Base-by-base conservation (phyloP, 2,113 vertebrate genomes). In the Etheostoma spectabile region DNA sequence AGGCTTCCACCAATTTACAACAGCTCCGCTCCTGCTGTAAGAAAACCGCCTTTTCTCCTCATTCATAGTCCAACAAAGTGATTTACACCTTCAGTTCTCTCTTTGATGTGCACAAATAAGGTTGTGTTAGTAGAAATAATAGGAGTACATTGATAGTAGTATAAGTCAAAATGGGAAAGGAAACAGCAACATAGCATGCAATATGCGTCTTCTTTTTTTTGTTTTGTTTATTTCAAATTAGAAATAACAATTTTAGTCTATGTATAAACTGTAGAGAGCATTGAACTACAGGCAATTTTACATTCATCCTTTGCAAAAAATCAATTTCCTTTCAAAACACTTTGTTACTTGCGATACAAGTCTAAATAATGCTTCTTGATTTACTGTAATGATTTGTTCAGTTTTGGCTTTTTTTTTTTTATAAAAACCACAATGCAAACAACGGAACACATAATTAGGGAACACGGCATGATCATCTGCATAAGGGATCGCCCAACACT, bases 1-100 rank as follows among this genome's bases (percentile, higher is more conserved):
- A 91, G 55, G 65, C 93, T 94, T 0, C 93, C 93, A 3, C 93
- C 91, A 0, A 93, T 93, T 16, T 88, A 65, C 88, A 66, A 11
- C 87, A 84, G 68, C 77, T 84, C 84, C 56, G 8, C 68, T 69
- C 79, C 77, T 38, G 79, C 88, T 79, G 93, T 93, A 89, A 93
- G 92, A 71, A 51, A 55, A 59, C 42, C 8, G 8, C 3, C 1
- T 45, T 65, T n/a, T 48, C 4, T 65, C 8, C 13, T 15, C 5
- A 24, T 51, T 24, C 63, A 0, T 74, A 51, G 5, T 6, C 24
- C 65, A 33, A 57, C 5, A 18, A 60, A 19, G 4, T 49, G 8
- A 27, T n/a, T 15, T 35, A 15, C 18, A 33, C 13, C 27, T 35
- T 1, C 7, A n/a, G 19, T 60, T 35, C 0, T 33, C 4, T 64